Base-by-base conservation (phyloP, 1,140 invertebrate genomes). In the Lanistes nyassanus region DNA sequence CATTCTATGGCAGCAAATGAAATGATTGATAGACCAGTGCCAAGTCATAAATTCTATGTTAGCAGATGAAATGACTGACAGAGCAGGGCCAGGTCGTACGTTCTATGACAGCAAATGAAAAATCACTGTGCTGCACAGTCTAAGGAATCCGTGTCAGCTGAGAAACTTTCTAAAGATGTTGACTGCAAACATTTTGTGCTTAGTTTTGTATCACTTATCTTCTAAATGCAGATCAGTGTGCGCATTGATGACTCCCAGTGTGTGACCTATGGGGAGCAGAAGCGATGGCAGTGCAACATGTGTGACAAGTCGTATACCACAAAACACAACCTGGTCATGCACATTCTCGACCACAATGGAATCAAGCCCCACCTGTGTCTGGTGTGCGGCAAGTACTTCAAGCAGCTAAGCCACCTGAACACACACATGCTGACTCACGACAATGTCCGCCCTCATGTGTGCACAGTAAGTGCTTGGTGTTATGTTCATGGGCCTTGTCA, bases 351-450 rank as follows among this genome's bases (percentile, higher is more conserved):
- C 69, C 88, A 89, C 77, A 83, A 82, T 39, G 87, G 86, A 31
- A 87, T 88, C 60, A 88, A 88, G 70, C 88, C 87, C 0, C 87
- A 88, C 75, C 76, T 84, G 51, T 89, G 88, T 78, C 78, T 84
- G 69, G 80, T 86, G 31, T 89, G 88, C 83, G 86, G 86, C 29
- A 88, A 88, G 76, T 86, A 85, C 69, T 89, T 89, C 77, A 87
- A 86, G 77, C 88, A 88, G 74, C 77, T 86, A 19, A 84, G 83
- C 76, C 86, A 87, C 75, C 82, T 89, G 4, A 86, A 87, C 71
- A 88, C 86, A 7, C 88, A 89, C 75, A 86, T 87, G 84, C 75
- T 89, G 55, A 89, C 87, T 16, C 88, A 89, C 78, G 86, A 85
- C 58, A 86, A 89, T 29, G 74, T 86, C n/a, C 86, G 86, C 69